These are phyloP conservation scores for Thaumetopoea pityocampa DNA, from an alignment of 1,140 invertebrate genomes.

Conservation along the genomic window DNA sequence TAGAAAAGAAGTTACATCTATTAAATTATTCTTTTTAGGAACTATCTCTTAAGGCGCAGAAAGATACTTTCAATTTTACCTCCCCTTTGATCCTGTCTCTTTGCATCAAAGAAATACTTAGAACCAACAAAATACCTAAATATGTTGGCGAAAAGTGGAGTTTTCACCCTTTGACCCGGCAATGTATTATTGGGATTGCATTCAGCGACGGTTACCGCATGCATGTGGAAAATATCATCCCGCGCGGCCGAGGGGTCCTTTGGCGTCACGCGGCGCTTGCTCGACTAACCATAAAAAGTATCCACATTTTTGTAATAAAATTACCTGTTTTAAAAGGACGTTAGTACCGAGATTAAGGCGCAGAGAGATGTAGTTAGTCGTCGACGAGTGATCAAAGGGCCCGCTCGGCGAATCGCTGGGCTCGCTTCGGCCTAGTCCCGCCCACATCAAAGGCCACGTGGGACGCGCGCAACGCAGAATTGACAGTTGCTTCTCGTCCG, in stretches of 20 bases:
- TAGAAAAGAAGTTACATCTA: too few species aligned
- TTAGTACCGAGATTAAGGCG: conserved; percentile 73
- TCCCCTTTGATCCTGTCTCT: conserved; percentile 38
- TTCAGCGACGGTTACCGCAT: conserved; percentile 29
- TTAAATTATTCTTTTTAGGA: too few species aligned
- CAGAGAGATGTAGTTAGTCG: conserved; percentile 69
- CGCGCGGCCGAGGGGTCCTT: conserved; percentile 26
- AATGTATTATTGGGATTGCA: conserved; percentile 57
- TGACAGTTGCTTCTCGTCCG: conserved; percentile 45
- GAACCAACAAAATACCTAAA: conserved; percentile 48
- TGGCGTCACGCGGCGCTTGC: conserved; percentile 32
- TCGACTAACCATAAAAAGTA: conserved; percentile 57
- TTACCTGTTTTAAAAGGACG: conserved; percentile 74
- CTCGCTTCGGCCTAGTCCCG: conserved; percentile 32
- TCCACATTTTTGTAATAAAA: conserved; percentile 69
- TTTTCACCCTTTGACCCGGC: conserved; percentile 54
- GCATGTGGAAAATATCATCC: conserved; percentile 39
- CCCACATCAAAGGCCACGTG: conserved; percentile 59
- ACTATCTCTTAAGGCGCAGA: too few species aligned
- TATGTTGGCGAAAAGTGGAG: conserved; percentile 35
- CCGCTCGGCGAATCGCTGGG: conserved; percentile 39
- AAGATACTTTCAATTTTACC: conserved; percentile 19
- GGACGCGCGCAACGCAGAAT: conserved; percentile 53
- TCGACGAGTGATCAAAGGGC: conserved; percentile 66
- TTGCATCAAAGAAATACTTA: conserved; percentile 40